These are phyloP conservation scores for Microplitis manilae DNA, from an alignment of 2,888 invertebrate genomes.

Conservation along the genomic window DNA sequence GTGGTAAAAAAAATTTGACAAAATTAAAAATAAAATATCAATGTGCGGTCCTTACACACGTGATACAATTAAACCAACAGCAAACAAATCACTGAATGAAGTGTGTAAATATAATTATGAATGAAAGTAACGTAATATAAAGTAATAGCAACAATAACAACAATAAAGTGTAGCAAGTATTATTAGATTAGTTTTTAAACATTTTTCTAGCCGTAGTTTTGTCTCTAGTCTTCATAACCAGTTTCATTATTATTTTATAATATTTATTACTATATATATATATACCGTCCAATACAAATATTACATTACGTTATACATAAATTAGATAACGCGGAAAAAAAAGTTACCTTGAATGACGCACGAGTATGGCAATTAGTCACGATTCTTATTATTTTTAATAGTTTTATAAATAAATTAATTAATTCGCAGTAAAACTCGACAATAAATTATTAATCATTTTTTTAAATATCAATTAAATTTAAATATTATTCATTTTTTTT, in stretches of 20 bases:
- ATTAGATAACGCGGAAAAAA: conserved; percentile 5
- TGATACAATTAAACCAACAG: no score
- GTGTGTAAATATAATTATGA: conserved; percentile 32
- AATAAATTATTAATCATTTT: no score
- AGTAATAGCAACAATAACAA: not conserved
- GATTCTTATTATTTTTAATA: not conserved
- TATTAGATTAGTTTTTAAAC: conserved; percentile 4
- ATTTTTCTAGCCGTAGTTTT: conserved; percentile 12
- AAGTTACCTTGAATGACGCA: conserved; percentile 12
- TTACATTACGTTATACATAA: not conserved
- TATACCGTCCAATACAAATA: not conserved
- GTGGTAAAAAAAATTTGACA: no score
- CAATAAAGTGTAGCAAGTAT: conserved; percentile 12
- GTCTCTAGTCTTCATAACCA: not conserved
- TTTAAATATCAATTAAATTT: not conserved
- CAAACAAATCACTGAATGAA: conserved; percentile 19
- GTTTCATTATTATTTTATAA: not conserved
- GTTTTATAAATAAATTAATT: not conserved
- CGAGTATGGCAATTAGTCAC: conserved; percentile 1
- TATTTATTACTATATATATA: not conserved
- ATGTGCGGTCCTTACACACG: no score
- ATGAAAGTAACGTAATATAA: conserved; percentile 25
- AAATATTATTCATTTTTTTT: not conserved
- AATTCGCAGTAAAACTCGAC: not conserved
- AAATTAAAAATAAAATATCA: no score